Percentiles rank a stretch among this genome's conserved stretches.
phyloP scores from a whole-genome alignment of 2,888 invertebrate genomes.

The Carpatolechia fugitivella region DNA sequence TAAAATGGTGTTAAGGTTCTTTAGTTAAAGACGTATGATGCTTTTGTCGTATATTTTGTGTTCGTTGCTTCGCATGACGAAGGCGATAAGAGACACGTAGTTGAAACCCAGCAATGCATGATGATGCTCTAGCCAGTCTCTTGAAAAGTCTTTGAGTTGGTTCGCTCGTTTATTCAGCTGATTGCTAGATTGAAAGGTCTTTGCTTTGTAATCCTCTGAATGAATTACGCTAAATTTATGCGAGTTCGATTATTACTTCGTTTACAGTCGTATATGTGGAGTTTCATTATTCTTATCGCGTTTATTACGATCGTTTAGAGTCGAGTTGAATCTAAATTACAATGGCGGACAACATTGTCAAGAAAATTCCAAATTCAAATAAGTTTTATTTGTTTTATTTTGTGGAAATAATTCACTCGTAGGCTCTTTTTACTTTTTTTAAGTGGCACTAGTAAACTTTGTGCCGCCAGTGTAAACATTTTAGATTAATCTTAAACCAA shows the following conservation, averaged over 20 bases:
- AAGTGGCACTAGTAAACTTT: too few relatives aligned
- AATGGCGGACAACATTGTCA: too few relatives aligned
- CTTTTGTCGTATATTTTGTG: not conserved
- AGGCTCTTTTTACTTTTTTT: too few relatives aligned
- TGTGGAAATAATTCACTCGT: too few relatives aligned
- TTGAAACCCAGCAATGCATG: not conserved
- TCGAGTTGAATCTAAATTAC: too few relatives aligned
- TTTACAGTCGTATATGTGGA: conserved; percentile 3
- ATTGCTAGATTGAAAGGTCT: conserved; percentile 64
- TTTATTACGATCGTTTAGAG: not conserved
- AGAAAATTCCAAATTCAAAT: too few relatives aligned
- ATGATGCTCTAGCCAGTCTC: not conserved
- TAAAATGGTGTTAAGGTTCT: conserved; percentile 51
- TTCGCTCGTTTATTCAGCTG: conserved; percentile 67
- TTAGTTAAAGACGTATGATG: not conserved
- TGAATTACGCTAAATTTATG: not conserved
- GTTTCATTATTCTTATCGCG: conserved; percentile 1
- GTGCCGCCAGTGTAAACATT: too few relatives aligned
- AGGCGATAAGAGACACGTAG: not conserved
- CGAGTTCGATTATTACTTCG: not conserved
- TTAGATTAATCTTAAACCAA: too few relatives aligned
- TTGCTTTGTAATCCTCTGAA: conserved; percentile 49
- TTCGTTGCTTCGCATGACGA: not conserved
- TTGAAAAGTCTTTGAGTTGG: conserved; percentile 28
- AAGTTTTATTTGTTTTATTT: too few relatives aligned